Base-by-base conservation (phyloP, 2,888 invertebrate species). In the Watsonalla cultraria region DNA sequence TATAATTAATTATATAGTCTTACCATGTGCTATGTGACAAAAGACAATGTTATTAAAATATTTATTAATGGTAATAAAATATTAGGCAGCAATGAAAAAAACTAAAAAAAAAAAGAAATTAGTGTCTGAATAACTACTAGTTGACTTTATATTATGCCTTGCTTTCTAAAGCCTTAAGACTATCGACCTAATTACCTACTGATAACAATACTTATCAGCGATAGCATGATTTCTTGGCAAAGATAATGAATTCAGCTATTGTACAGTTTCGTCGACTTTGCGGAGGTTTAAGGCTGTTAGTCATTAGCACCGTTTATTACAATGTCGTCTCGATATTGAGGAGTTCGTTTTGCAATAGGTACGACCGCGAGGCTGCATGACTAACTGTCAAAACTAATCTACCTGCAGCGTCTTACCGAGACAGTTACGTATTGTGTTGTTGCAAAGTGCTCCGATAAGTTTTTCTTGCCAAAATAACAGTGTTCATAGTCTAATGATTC, bases 361-460 rank as follows among this genome's bases (percentile, higher is more conserved):
- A 61, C 8, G 53, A 54, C 51, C 52, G 51, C 60, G 56, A 62
- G 59, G 55, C 57, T 61, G 59, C 47, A 53, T 45, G 55, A 52
- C 54, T 58, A 51, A 52, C 42, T 46, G 11, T 39, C 51, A 46
- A 45, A 45, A 49, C 59, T 66, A 63, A 68, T 66, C 64, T 55
- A 57, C 49, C 56, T 53, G 66, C 59, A 61, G 54, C 65, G 58
- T 71, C 73, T 72, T 64, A 59, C 53, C 54, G 53, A 57, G 72
- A 70, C 78, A 72, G 78, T 78, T 74, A 74, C 66, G 69, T 66
- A 57, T 68, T 71, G 65, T 66, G 67, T 71, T 66, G 67, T 71
- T 72, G 65, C 62, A 60, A 65, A 66, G 70, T 61, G 56, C 54
- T 58, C 54, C 50, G 45, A 56, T 58, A 65, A 65, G 59, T 57